These are phyloP conservation scores for Pharmacophagus antenor DNA, from an alignment of 2,888 invertebrate genomes.

Conservation along the genomic window DNA sequence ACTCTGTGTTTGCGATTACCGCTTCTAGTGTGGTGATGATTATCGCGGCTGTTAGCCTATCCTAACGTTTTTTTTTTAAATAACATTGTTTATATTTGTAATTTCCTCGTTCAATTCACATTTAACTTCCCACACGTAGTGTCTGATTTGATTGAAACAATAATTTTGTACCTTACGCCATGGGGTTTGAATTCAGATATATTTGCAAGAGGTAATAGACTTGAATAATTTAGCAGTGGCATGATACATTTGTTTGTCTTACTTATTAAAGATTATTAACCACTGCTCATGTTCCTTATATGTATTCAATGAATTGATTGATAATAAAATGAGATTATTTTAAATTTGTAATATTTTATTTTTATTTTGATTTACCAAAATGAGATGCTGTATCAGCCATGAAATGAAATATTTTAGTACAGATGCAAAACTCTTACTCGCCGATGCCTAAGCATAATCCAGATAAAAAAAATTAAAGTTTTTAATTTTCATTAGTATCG, in stretches of 20 bases:
- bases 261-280: neutral
- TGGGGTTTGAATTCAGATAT: constrained; percentile 1
- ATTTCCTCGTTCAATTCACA: constrained; percentile 14
- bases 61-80: constrained; percentile 19
- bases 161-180: constrained; percentile 7
- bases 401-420: neutral
- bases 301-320: no score
- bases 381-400: neutral
- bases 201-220: neutral
- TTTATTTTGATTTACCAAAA: neutral
- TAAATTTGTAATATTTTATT: neutral
- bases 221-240: neutral
- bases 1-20: constrained; percentile 15
- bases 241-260: constrained; percentile 1
- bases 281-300: neutral
- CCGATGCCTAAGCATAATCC: neutral
- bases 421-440: neutral
- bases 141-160: constrained; percentile 1
- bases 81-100: constrained; percentile 8
- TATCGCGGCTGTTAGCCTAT: constrained; percentile 9
- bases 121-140: constrained; percentile 1
- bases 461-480: no score
- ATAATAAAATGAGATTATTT: neutral
- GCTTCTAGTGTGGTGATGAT: constrained; percentile 6
- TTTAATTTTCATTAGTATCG: neutral